Percentiles rank a stretch among this genome's conserved stretches.
phyloP scores from a whole-genome alignment of 2,113 vertebrate genomes.

The Pyrgilauda ruficollis region DNA sequence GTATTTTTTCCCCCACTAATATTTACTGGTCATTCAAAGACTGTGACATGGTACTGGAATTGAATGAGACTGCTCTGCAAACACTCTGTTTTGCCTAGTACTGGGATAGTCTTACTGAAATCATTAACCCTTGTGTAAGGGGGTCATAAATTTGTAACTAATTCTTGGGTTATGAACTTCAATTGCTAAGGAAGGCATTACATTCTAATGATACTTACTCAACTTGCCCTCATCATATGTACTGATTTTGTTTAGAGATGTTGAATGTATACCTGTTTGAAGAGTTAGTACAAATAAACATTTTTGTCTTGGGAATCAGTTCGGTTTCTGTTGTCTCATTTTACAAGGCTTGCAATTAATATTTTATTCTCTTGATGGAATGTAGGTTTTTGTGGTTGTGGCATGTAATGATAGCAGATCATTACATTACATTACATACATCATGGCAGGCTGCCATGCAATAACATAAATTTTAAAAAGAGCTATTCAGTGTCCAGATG shows the following conservation, averaged over 20 bases:
- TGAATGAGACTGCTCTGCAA: neutral
- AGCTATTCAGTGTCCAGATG: neutral
- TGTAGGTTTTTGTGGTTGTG: neutral
- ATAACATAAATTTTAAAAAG: neutral
- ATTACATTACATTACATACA: too few relatives aligned
- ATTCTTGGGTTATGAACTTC: neutral
- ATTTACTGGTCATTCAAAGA: neutral
- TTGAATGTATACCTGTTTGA: constrained; percentile 42
- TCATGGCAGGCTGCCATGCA: neutral
- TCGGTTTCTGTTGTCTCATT: neutral
- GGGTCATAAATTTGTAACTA: neutral
- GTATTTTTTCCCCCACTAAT: neutral
- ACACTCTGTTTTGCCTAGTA: neutral
- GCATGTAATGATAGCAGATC: neutral
- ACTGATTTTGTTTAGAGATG: constrained; percentile 47
- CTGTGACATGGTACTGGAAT: neutral
- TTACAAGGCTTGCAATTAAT: neutral
- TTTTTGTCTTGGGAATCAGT: constrained; percentile 3
- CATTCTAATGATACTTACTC: neutral
- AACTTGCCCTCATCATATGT: neutral
- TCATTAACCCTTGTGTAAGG: neutral
- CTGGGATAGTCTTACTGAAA: neutral
- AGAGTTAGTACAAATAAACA: constrained; percentile 70
- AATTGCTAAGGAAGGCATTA: neutral
- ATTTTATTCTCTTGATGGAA: neutral